Evolutionary conservation across 2,113 vertebrate genomes (phyloP).

Genomic region (Sphaerodactylus townsendi): DNA sequence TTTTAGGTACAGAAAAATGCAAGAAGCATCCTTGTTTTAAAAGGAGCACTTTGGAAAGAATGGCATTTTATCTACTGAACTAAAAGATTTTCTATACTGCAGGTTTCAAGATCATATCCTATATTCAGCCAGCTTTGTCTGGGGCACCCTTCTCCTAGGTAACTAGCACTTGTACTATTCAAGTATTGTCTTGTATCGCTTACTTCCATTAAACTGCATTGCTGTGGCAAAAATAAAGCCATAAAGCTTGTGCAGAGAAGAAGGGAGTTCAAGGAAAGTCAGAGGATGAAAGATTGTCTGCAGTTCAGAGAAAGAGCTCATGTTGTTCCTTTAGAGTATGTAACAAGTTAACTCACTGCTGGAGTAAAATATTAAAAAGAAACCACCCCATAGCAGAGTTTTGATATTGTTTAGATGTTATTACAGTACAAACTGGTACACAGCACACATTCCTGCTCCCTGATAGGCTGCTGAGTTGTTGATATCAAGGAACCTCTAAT

Average conservation of each 20-base stretch:
- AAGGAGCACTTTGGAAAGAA: background rate
- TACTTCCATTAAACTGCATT: background rate
- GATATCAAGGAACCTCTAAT: background rate
- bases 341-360: background rate
- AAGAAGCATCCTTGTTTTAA: background rate
- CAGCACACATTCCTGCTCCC: background rate
- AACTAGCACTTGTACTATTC: background rate
- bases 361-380: background rate
- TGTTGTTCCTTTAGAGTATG: background rate
- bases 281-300: background rate
- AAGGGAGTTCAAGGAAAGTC: background rate
- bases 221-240: background rate
- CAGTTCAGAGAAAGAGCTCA: background rate
- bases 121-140: background rate
- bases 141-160: background rate
- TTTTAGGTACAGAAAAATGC: background rate
- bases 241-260: background rate
- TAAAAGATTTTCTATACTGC: background rate
- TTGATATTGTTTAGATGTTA: background rate
- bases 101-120: background rate
- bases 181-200: background rate
- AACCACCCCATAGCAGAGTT: background rate
- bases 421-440: rapidly evolving
- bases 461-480: background rate
- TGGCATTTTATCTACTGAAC: no score